Evolutionary conservation across 64 coral and sea anemone species (phyloP).

Genomic region (Dendrophyllia cribrosa): DNA sequence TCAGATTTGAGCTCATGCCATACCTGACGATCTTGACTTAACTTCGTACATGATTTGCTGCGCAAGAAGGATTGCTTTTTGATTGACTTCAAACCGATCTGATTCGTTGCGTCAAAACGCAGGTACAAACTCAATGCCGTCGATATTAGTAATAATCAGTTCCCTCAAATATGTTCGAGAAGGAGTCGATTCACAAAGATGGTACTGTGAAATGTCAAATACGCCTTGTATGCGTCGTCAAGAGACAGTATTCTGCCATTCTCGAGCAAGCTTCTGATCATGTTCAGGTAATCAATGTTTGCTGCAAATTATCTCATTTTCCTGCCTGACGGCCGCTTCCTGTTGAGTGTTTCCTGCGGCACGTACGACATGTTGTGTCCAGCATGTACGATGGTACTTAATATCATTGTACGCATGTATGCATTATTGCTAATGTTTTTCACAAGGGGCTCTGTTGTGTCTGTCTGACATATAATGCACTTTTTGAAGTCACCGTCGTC

Average conservation of each 20-base stretch:
- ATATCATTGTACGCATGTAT: background rate
- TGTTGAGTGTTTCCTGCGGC: too few species aligned
- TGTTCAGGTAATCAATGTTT: too few species aligned
- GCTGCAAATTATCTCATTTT: too few species aligned
- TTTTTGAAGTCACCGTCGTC: too few species aligned
- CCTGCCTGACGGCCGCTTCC: too few species aligned
- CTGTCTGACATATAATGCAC: too few species aligned
- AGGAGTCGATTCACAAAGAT: constrained; percentile 40
- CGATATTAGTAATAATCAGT: constrained; percentile 22
- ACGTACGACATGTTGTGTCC: background rate
- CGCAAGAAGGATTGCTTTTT: constrained; percentile 8
- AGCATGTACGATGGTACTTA: too few species aligned
- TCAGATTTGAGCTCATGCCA: constrained; percentile 10
- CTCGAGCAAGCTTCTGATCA: too few species aligned
- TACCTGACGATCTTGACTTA: constrained; percentile 14
- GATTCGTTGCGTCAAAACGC: constrained; percentile 38
- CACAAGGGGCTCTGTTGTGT: too few species aligned
- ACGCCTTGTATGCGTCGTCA: too few species aligned
- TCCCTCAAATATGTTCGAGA: constrained; percentile 32
- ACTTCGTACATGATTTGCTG: constrained; percentile 10
- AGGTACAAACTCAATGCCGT: constrained; percentile 53
- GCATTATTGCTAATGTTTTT: constrained; percentile 30
- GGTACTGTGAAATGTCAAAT: constrained; percentile 33
- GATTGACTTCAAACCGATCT: constrained; percentile 10
- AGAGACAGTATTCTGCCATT: too few species aligned